Evolutionary conservation across 2,888 invertebrate genomes (phyloP), one percentile per base, ranked within the genome.

Genomic region (Chironomus riparius): DNA sequence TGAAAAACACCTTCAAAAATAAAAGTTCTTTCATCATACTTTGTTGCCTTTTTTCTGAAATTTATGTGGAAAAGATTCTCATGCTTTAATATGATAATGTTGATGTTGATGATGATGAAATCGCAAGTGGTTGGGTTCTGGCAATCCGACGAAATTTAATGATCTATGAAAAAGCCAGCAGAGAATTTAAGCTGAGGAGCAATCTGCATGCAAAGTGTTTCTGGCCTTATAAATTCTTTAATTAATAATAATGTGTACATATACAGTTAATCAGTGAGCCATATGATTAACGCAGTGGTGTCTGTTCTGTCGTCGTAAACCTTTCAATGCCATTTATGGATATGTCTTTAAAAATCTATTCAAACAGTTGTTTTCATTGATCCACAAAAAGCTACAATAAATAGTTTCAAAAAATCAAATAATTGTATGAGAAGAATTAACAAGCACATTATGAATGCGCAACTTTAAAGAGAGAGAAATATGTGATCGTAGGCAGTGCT

Each of bases 341-440:
- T 21, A 65, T 22, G 56, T 56, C 56, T n/a, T 56, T 56, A 5
- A 4, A 6, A 38, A 56, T 65, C 18, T 18, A 65, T 24, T 65
- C 24, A 21, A 24, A 65, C 24, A 65, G 65, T 65, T 65, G 65
- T 24, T 65, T 65, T 65, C 65, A 65, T 65, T 65, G 65, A 65
- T 65, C 24, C 18, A 56, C 56, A 56, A 65, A 28, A 65, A 65
- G 13, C 12, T 12, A 22, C 5, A 15, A n/a, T n/a, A 18, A 56
- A 65, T 21, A 13, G 21, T 50, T 50, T 50, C 50, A n/a, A n/a
- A 21, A 22, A 65, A 21, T 18, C 62, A 21, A 65, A 24, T 65
- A 18, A 65, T 65, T 65, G 65, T 21, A 24, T 24, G 65, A 65
- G 65, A 21, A 24, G 24, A 65, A 65, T 65, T 65, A 65, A 65